These are phyloP conservation scores for Chloroceryle inda DNA, from an alignment of 2,797 vertebrate genomes.

Conservation along the genomic window DNA sequence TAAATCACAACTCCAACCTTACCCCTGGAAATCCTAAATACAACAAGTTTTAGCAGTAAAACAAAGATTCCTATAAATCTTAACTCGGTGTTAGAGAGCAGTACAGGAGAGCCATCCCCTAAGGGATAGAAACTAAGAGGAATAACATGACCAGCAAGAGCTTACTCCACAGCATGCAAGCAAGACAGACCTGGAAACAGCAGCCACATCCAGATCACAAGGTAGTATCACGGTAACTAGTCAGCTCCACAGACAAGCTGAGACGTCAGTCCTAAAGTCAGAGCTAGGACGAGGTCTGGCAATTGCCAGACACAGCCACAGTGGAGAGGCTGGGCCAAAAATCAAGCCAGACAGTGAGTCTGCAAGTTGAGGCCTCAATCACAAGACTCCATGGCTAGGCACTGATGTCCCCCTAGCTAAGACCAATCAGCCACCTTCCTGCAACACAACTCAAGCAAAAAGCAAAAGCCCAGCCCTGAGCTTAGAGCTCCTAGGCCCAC, in stretches of 20 bases:
- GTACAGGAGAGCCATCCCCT: neutral
- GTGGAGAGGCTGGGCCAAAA: too few relatives aligned
- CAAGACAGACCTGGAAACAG: neutral
- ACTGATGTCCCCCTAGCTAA: neutral
- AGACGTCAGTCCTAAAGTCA: neutral
- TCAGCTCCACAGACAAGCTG: neutral
- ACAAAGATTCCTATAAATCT: neutral
- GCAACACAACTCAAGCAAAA: fast-evolving
- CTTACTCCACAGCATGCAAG: neutral
- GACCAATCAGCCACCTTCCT: fast-evolving
- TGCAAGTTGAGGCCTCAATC: too few relatives aligned
- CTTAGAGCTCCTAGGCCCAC: neutral
- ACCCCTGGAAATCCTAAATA: neutral
- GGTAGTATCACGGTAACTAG: fast-evolving
- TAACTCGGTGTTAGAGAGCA: neutral
- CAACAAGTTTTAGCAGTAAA: neutral
- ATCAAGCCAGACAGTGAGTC: too few relatives aligned
- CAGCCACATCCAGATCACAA: neutral
- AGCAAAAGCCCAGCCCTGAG: fast-evolving
- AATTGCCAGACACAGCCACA: neutral
- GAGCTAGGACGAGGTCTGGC: neutral
- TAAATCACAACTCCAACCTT: neutral
- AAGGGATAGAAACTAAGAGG: neutral
- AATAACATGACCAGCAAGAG: neutral
- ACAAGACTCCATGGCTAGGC: too few relatives aligned